These are phyloP conservation scores for Austrolebias charrua DNA, from an alignment of 2,797 vertebrate genomes.

Conservation along the genomic window DNA sequence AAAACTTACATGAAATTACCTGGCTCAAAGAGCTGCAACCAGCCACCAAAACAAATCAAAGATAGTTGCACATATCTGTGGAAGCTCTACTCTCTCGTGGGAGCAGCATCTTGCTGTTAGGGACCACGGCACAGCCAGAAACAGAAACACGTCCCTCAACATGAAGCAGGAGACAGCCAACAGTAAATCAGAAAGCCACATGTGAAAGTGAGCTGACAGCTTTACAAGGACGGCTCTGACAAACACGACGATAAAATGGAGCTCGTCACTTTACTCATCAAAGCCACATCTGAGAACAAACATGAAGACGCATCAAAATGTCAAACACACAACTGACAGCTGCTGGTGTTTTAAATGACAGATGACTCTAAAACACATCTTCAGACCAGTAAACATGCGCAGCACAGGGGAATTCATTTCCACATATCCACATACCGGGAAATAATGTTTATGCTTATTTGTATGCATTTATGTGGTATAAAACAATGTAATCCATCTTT, in stretches of 20 bases:
- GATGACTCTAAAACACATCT: not conserved
- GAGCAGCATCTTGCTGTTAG: not conserved
- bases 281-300: constrained; percentile 13
- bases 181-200: constrained; percentile 37
- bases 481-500: not conserved
- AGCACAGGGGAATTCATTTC: not conserved
- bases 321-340: constrained; percentile 16
- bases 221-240: constrained; percentile 25
- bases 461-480: not conserved
- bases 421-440: not conserved
- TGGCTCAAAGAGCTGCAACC: not conserved
- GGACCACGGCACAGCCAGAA: not conserved
- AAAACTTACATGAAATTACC: constrained; percentile 1
- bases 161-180: constrained; percentile 5
- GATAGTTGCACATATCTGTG: not conserved
- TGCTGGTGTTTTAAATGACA: constrained; percentile 3
- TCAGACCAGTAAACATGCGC: not conserved
- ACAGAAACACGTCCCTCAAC: constrained; percentile 7
- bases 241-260: constrained; percentile 28
- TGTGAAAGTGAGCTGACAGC: constrained; percentile 39
- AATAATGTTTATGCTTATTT: not conserved
- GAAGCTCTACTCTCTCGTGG: constrained; percentile 7
- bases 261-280: constrained; percentile 23
- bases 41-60: constrained; percentile 4
- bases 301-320: constrained; percentile 10